A percentile compares a stretch with the other conserved stretches of the same genome.
Evolutionary conservation across 2,888 invertebrate genomes (phyloP).

Genomic region (Limenitis arthemis): DNA sequence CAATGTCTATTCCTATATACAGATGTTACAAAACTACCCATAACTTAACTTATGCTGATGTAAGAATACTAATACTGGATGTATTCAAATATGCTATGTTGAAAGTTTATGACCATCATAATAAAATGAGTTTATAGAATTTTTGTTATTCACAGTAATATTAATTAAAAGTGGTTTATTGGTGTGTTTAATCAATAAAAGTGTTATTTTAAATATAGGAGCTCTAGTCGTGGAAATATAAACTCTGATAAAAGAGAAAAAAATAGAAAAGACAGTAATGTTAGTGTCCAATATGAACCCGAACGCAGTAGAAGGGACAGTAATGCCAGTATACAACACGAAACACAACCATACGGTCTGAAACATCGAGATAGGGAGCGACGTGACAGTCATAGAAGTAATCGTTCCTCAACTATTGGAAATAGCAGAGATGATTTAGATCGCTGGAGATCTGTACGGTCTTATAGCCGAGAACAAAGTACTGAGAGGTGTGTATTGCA

Average conservation of each 20-base stretch:
- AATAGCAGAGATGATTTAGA: conserved; percentile 64
- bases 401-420: conserved; percentile 60
- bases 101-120: too few species aligned
- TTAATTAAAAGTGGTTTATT: not conserved
- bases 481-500: conserved; percentile 51
- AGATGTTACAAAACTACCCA: too few species aligned
- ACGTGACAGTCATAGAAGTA: conserved; percentile 58
- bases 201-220: conserved; percentile 35
- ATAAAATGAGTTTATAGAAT: too few species aligned
- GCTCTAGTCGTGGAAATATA: conserved; percentile 59
- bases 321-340: conserved; percentile 55
- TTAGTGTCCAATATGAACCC: conserved; percentile 48
- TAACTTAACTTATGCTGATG: too few species aligned
- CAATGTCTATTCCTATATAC: too few species aligned
- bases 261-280: conserved; percentile 53
- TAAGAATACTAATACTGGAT: too few species aligned
- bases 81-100: too few species aligned
- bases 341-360: conserved; percentile 38
- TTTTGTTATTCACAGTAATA: not conserved
- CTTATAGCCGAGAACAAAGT: conserved; percentile 66
- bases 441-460: conserved; percentile 60
- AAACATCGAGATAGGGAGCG: conserved; percentile 53
- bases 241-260: conserved; percentile 55
- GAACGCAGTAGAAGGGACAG: conserved; percentile 52
- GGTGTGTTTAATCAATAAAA: not conserved